A percentile compares a stretch with the other conserved stretches of the same genome.
phyloP scores from a whole-genome alignment of 2,888 invertebrate genomes.

The Diachrysia chrysitis region DNA sequence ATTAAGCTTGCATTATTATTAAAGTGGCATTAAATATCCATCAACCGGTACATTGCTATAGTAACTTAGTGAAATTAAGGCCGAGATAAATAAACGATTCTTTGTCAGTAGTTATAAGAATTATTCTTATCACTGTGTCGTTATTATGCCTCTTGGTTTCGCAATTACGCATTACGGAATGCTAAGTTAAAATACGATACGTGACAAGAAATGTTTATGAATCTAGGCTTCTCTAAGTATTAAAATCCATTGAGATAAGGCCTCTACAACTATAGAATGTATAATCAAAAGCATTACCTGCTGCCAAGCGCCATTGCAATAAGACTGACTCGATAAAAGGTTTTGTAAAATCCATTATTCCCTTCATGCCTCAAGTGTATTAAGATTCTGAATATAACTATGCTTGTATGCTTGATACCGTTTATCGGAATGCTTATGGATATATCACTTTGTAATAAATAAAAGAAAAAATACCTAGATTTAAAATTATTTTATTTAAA shows the following conservation, averaged over 20 bases:
- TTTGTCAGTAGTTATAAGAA: no score
- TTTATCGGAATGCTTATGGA: not conserved
- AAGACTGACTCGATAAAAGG: conserved; percentile 5
- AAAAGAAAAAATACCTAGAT: conserved; percentile 41
- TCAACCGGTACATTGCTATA: not conserved
- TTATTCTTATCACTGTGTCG: no score
- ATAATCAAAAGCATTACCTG: not conserved
- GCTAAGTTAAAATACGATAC: no score
- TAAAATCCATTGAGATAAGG: not conserved
- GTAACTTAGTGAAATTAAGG: not conserved
- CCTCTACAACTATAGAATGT: not conserved
- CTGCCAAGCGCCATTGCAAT: conserved; percentile 5
- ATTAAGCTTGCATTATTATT: not conserved
- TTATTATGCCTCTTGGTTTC: no score
- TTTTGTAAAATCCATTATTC: not conserved
- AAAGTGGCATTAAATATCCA: not conserved
- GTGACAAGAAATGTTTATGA: not conserved
- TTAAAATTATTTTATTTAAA: conserved; percentile 82
- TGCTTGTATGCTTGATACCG: not conserved
- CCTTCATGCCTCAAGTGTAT: conserved; percentile 11
- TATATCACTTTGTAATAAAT: not conserved
- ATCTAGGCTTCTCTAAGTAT: not conserved
- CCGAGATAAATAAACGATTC: not conserved
- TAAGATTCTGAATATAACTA: not conserved
- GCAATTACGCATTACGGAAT: no score